Base-by-base conservation (phyloP, 2,797 vertebrate genomes). In the Nothura maculosa region DNA sequence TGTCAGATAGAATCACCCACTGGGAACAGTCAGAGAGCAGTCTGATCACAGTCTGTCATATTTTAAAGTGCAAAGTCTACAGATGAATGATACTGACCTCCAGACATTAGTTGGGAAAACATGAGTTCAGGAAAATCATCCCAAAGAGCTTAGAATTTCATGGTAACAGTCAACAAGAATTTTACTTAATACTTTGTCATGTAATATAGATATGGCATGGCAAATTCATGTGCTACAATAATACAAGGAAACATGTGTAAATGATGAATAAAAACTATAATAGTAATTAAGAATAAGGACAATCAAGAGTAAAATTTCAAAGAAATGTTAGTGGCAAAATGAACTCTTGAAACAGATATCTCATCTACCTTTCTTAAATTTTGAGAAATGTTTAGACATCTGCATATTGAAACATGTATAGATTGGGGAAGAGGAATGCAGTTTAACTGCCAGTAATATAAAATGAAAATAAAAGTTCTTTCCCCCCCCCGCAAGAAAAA, bases 1-100 rank as follows among this genome's bases (percentile, higher is more conserved):
- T 90, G 80, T 95, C 94, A 95, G 42, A 84, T 89, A 73, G 67
- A 94, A 87, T 87, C 74, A 84, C 52, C 20, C 63, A 77, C 70
- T 87, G 67, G 87, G 94, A 94, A 92, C 42, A 79, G 36, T 24
- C 57, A 76, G 67, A 93, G 14, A 85, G 17, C 45, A 87, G 60
- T 92, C 89, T 95, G 69, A 95, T 70, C 60, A 79, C 0, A 2
- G 28, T 42, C 63, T 85, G 73, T 92, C 87, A 83, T 92, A 83
- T 94, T 89, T 83, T 60, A 52, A 92, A 85, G 67, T 89, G 47
- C 30, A 93, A 85, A 93, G 32, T 52, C 69, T 84, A 52, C 69
- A 89, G 73, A 89, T 70, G 92, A 89, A 72, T 81, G 80, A 89
- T 92, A 73, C 50, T 34, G 73, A 83, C 73, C 82, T 85, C 79